Percentiles rank a stretch among this genome's conserved stretches.
These are phyloP conservation scores for Microctenopoma lineatum DNA, from an alignment of 2,797 vertebrate species.

Conservation along the genomic window DNA sequence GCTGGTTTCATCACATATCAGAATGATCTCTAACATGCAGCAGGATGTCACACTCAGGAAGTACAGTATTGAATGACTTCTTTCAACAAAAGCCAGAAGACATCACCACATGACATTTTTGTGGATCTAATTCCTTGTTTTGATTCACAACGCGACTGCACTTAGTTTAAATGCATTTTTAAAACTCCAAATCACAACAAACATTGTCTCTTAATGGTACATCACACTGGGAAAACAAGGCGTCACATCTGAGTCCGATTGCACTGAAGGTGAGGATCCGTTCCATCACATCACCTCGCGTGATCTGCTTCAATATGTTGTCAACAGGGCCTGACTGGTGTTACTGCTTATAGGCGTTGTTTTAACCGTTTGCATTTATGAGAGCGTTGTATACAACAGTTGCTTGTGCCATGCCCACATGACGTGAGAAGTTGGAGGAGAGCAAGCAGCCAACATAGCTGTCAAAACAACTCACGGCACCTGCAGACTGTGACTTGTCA, in stretches of 20 bases:
- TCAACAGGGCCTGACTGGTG: background rate
- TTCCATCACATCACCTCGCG: background rate
- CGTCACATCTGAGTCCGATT: background rate
- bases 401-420: background rate
- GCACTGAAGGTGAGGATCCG: constrained; percentile 1
- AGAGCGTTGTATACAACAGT: constrained; percentile 18
- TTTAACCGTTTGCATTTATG: constrained; percentile 12
- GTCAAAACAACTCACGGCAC: constrained; percentile 42
- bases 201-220: background rate
- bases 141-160: background rate
- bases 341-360: background rate
- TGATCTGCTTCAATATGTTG: background rate
- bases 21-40: background rate
- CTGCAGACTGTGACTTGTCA: constrained; percentile 31
- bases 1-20: background rate
- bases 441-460: constrained; percentile 22
- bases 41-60: background rate
- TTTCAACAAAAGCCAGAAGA: constrained; percentile 13
- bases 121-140: background rate
- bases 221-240: background rate
- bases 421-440: constrained; percentile 21
- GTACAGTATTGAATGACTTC: background rate
- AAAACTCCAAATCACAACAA: too few relatives aligned
- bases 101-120: constrained; percentile 1
- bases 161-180: too few relatives aligned